A percentile compares a stretch with the other conserved stretches of the same genome.
phyloP scores from a whole-genome alignment of 1,140 invertebrate genomes.

The honey bee (Apis mellifera) region Amel_HAv3.1 CM009945.2:2555501-2556000 shows the following conservation, averaged over 20 bases:
- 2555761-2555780: neutral
- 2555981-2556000: constrained; percentile 14
- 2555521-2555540: constrained; percentile 24
- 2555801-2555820: constrained; percentile 9
- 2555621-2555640: constrained; percentile 21
- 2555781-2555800: neutral
- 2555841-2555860: constrained; percentile 57
- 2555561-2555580: neutral
- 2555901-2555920: constrained; percentile 14
- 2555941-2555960: neutral
- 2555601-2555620: constrained; percentile 21
- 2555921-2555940: neutral
- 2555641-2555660: constrained; percentile 28
- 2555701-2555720: constrained; percentile 28
- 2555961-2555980: constrained; percentile 12
- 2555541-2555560: constrained; percentile 37
- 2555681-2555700: constrained; percentile 42
- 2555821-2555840: constrained; percentile 39
- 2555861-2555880: constrained; percentile 45
- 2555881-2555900: constrained; percentile 21
- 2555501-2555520: constrained; percentile 41
- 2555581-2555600: neutral
- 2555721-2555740: constrained; percentile 41
- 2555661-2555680: constrained; percentile 30
- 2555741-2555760: neutral